Conservation (phyloP, 1,140 invertebrate species). For the Lepidotrigona ventralis region DNA sequence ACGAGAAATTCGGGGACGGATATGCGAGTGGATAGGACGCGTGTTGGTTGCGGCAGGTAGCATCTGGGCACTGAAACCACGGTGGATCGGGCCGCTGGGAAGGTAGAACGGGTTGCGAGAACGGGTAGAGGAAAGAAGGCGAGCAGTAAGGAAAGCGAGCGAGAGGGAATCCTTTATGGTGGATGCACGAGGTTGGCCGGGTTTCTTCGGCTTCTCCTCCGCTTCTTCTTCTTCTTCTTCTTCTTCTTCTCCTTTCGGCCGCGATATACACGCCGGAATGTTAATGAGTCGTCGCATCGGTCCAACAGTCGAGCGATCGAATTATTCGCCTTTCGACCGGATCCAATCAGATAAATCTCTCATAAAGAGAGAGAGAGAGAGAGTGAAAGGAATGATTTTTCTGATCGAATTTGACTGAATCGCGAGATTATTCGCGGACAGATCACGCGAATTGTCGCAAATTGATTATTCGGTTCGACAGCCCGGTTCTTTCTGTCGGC, state of each 20-base stretch:
- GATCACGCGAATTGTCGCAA: slow-evolving; percentile 38
- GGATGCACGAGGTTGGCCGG: slow-evolving; percentile 37
- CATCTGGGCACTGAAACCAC: slow-evolving; percentile 64
- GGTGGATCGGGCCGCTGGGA: slow-evolving; percentile 42
- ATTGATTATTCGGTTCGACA: not conserved
- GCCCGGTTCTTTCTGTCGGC: not conserved
- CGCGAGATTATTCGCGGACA: not conserved
- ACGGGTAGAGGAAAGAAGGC: slow-evolving; percentile 50
- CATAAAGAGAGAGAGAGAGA: not conserved
- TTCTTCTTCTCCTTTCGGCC: slow-evolving; percentile 14
- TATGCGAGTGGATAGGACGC: slow-evolving; percentile 56
- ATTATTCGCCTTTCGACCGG: slow-evolving; percentile 44
- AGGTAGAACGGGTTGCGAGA: slow-evolving; percentile 57
- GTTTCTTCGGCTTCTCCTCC: slow-evolving; percentile 21
- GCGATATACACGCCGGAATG: slow-evolving; percentile 58
- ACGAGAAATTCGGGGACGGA: slow-evolving; percentile 35
- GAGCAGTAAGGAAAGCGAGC: slow-evolving; percentile 50
- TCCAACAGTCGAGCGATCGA: slow-evolving; percentile 40
- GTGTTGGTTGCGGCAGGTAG: slow-evolving; percentile 61
- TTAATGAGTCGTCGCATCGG: slow-evolving; percentile 60
- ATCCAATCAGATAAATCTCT: slow-evolving; percentile 43
- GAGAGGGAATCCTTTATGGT: slow-evolving; percentile 59
- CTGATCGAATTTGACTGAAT: not conserved
- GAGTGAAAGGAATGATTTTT: not conserved
- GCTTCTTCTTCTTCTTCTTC: slow-evolving; percentile 23